Evolutionary conservation across 2,113 vertebrate species (phyloP).

Genomic region (Microcebus jonahi): DNA sequence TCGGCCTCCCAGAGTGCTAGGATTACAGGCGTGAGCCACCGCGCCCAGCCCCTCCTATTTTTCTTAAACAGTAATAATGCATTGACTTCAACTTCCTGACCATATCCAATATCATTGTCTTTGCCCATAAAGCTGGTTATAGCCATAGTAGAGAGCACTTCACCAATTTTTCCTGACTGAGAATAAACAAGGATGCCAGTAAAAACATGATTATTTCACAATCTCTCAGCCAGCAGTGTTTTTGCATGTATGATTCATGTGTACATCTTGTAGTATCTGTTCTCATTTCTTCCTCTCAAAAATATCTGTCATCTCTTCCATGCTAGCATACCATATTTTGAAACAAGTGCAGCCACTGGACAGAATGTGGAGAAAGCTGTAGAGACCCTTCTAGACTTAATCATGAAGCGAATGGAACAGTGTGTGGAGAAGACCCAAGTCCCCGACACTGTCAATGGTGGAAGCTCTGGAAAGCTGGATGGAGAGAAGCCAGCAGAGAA

Average conservation of each 20-base stretch:
- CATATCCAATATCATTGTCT: background rate
- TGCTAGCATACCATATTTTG: constrained; percentile 94
- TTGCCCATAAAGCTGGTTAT: background rate
- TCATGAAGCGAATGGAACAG: constrained; percentile 98
- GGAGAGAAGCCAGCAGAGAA: constrained; percentile 84
- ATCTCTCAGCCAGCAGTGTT: background rate
- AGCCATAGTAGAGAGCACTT: background rate
- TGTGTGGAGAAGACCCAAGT: constrained; percentile 92
- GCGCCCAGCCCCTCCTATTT: no score
- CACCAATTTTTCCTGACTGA: background rate
- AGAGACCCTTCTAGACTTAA: constrained; percentile 94
- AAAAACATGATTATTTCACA: background rate
- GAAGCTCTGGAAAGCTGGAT: constrained; percentile 88
- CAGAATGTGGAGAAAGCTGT: constrained; percentile 93
- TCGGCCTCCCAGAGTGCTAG: no score
- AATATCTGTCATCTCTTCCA: background rate
- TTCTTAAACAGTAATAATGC: background rate
- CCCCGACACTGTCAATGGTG: constrained; percentile 86
- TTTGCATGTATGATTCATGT: background rate
- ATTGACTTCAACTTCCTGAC: background rate
- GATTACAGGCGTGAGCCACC: no score
- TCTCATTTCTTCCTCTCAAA: constrained; percentile 32
- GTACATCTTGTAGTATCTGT: background rate
- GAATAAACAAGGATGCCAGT: background rate
- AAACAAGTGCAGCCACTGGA: constrained; percentile 95